Percentiles rank a stretch among this genome's conserved stretches.
These are phyloP conservation scores for Leucosticte australis DNA, from an alignment of 2,113 vertebrate genomes.

Conservation along the genomic window DNA sequence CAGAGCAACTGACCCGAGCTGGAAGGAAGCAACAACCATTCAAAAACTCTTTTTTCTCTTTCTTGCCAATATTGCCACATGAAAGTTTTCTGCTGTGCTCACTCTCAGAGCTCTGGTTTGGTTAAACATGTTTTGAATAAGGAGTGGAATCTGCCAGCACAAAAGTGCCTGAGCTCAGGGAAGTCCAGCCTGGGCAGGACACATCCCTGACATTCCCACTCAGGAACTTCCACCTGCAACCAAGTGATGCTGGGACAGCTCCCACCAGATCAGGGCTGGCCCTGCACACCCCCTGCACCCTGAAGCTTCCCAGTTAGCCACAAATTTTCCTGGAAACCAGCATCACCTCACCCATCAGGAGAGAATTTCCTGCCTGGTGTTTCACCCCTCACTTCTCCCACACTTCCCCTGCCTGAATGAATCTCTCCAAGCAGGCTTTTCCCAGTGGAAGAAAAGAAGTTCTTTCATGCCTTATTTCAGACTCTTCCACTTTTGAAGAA, in stretches of 20 bases:
- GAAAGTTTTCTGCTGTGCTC: background rate
- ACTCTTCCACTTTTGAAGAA: background rate
- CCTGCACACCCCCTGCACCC: background rate
- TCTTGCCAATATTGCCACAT: background rate
- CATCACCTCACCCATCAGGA: background rate
- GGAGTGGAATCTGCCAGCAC: background rate
- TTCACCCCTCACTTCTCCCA: background rate
- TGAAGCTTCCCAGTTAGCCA: background rate
- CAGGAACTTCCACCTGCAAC: background rate
- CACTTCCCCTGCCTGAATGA: background rate
- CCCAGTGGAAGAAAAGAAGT: background rate
- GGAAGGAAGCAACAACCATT: background rate
- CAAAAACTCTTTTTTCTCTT: background rate
- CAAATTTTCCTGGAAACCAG: background rate
- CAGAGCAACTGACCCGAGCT: background rate
- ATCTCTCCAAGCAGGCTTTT: background rate
- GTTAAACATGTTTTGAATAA: background rate
- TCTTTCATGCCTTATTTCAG: background rate
- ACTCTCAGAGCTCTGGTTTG: background rate
- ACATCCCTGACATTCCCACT: background rate
- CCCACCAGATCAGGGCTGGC: background rate
- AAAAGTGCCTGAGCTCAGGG: background rate
- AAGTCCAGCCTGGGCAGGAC: background rate
- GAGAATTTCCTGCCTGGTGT: background rate
- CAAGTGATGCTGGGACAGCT: fast-evolving